Conservation (phyloP, 2,113 vertebrate genomes). For the Larimichthys polyactis region DNA sequence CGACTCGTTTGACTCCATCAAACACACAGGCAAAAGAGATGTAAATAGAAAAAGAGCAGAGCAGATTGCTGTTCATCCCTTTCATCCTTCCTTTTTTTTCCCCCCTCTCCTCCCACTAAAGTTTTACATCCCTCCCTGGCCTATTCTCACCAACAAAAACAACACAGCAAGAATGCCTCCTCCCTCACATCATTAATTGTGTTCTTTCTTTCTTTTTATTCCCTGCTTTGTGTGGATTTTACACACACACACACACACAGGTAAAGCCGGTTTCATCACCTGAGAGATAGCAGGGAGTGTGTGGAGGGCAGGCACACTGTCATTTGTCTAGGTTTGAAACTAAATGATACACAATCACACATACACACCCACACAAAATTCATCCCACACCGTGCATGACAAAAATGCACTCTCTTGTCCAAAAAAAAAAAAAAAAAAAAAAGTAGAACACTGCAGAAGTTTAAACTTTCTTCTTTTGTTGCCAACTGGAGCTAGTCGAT, state of each 20-base stretch:
- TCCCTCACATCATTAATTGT: conserved; percentile 9
- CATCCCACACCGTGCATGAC: not conserved
- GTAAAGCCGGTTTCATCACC: conserved; percentile 22
- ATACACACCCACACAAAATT: conserved; percentile 16
- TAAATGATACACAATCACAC: conserved; percentile 25
- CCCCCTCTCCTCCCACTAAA: not conserved
- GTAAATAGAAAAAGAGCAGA: conserved; percentile 3
- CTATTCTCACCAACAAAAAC: conserved; percentile 2
- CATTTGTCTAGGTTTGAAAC: conserved; percentile 43
- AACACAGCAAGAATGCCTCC: not conserved
- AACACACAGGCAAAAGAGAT: conserved; percentile 13
- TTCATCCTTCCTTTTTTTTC: not conserved
- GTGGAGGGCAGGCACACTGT: conserved; percentile 40
- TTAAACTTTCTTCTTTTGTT: conserved; percentile 20
- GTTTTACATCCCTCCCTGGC: not conserved
- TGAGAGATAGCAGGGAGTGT: not conserved
- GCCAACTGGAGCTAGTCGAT: conserved; percentile 13
- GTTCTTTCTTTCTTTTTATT: not conserved
- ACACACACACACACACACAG: not conserved
- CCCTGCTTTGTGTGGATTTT: not conserved
- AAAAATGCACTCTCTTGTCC: not conserved
- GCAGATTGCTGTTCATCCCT: not conserved
- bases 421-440: not conserved
- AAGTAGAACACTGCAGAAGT: conserved; percentile 17
- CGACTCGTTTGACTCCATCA: conserved; percentile 62